Conservation (phyloP, 2,113 vertebrate species). For the Aptenodytes patagonicus region DNA sequence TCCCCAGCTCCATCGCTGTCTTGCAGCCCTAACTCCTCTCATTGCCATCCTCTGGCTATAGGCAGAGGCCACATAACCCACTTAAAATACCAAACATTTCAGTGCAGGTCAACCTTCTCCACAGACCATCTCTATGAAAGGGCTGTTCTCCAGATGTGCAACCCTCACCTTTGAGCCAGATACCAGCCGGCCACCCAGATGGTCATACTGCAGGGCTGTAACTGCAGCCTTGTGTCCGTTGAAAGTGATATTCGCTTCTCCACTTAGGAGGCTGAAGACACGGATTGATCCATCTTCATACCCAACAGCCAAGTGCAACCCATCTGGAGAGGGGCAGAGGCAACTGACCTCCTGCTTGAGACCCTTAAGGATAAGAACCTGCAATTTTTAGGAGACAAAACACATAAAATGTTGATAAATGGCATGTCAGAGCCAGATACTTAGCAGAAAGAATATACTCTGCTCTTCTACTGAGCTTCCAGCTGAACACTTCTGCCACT, state of each 20-base stretch:
- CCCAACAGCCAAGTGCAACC: slow-evolving; percentile 88
- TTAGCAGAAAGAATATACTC: background rate
- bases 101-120: background rate
- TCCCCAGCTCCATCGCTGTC: background rate
- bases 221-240: slow-evolving; percentile 92
- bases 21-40: background rate
- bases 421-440: background rate
- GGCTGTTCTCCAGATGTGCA: background rate
- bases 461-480: background rate
- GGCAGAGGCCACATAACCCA: background rate
- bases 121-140: background rate
- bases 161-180: slow-evolving; percentile 89
- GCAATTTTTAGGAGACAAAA: slow-evolving; percentile 25
- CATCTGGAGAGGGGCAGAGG: slow-evolving; percentile 89
- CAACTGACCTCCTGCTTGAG: slow-evolving; percentile 90
- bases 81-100: background rate
- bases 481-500: background rate
- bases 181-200: slow-evolving; percentile 86
- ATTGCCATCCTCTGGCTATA: background rate
- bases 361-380: slow-evolving; percentile 92
- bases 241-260: slow-evolving; percentile 87
- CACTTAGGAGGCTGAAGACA: slow-evolving; percentile 87
- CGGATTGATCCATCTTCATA: slow-evolving; percentile 91
- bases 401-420: background rate
- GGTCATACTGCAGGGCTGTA: slow-evolving; percentile 85